phyloP scores from a whole-genome alignment of 1,140 invertebrate genomes.

The Drosophila biarmipes region DNA sequence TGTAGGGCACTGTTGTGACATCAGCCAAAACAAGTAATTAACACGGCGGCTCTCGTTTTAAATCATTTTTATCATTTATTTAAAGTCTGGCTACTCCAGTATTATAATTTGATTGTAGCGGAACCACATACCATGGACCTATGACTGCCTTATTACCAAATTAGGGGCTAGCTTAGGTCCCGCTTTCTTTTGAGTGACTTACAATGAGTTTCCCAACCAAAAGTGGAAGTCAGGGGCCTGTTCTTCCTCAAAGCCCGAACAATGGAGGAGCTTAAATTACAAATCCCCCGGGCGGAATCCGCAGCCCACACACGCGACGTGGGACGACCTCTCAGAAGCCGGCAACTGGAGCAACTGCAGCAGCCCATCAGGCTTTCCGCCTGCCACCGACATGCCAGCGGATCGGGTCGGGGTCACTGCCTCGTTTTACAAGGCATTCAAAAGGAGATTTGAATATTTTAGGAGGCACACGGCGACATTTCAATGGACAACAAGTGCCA shows the following conservation, averaged over 20 bases:
- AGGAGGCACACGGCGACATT: constrained; percentile 68
- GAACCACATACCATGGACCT: neutral
- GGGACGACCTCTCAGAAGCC: constrained; percentile 36
- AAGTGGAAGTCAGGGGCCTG: constrained; percentile 1
- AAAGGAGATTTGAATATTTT: constrained; percentile 81
- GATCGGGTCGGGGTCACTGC: constrained; percentile 68
- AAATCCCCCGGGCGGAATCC: constrained; percentile 5
- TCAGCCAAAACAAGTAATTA: neutral
- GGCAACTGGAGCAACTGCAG: constrained; percentile 46
- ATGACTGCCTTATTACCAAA: neutral
- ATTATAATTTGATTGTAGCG: too few relatives aligned
- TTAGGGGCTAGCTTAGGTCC: neutral
- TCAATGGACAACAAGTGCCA: constrained; percentile 74
- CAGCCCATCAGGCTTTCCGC: constrained; percentile 17
- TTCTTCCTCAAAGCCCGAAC: constrained; percentile 10
- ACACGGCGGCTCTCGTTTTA: neutral
- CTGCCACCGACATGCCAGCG: constrained; percentile 18
- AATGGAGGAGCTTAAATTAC: constrained; percentile 60
- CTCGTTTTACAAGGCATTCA: constrained; percentile 75
- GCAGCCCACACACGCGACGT: constrained; percentile 55
- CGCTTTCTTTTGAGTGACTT: constrained; percentile 1
- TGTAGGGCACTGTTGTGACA: neutral
- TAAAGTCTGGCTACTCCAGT: too few relatives aligned
- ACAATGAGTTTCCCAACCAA: neutral
- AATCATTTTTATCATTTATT: too few relatives aligned